Percentiles rank a stretch among this genome's conserved stretches.
phyloP scores from a whole-genome alignment of 2,888 invertebrate species.

The Tricholauxania praeusta region DNA sequence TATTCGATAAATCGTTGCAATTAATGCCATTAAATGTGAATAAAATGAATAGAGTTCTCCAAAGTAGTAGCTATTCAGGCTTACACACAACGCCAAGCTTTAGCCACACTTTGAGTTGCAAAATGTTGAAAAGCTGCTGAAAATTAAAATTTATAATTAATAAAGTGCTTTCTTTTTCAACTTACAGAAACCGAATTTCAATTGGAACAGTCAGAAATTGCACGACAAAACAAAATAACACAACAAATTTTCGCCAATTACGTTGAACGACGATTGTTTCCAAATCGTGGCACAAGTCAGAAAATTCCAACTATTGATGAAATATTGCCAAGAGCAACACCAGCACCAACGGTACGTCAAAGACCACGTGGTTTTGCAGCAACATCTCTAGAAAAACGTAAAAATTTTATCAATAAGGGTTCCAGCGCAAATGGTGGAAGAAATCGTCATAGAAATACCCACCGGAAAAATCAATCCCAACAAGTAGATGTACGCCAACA shows the following conservation, averaged over 20 bases:
- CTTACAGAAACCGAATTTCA: slow-evolving; percentile 46
- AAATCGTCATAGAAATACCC: neutral
- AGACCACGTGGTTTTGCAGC: slow-evolving; percentile 56
- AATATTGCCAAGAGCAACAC: slow-evolving; percentile 71
- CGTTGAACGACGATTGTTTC: slow-evolving; percentile 77
- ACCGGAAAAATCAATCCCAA: neutral
- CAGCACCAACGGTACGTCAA: slow-evolving; percentile 56
- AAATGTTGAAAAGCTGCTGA: too few species aligned
- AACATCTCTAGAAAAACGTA: too few species aligned
- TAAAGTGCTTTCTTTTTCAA: neutral
- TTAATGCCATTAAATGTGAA: neutral
- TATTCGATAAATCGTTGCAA: neutral
- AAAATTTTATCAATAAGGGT: too few species aligned
- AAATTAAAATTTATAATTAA: too few species aligned
- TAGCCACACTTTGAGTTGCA: too few species aligned
- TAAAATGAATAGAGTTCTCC: too few species aligned
- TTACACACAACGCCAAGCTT: too few species aligned
- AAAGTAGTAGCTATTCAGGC: too few species aligned
- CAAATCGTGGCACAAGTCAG: slow-evolving; percentile 69
- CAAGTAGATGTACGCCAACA: slow-evolving; percentile 20
- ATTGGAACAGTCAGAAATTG: slow-evolving; percentile 72
- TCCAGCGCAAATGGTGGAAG: too few species aligned
- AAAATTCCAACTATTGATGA: slow-evolving; percentile 75
- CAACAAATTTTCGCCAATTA: slow-evolving; percentile 82
- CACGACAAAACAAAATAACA: slow-evolving; percentile 81